phyloP scores from a whole-genome alignment of 2,113 vertebrate genomes.

The Pitta sordida region DNA sequence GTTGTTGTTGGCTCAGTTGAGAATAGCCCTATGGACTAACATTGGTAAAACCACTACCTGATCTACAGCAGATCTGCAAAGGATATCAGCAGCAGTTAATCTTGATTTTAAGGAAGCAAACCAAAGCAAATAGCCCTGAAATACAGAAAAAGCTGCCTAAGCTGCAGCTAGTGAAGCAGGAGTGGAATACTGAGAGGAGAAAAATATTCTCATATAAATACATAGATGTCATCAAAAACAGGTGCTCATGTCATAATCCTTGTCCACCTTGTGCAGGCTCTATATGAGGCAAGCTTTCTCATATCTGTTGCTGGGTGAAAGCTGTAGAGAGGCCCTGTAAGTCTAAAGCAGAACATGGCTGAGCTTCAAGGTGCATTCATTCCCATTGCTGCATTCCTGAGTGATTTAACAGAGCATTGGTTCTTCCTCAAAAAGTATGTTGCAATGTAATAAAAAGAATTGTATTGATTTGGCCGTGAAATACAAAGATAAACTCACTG shows the following conservation, averaged over 20 bases:
- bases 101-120: neutral
- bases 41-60: neutral
- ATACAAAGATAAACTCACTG: neutral
- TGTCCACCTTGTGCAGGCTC: neutral
- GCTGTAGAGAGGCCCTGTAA: neutral
- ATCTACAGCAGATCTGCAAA: neutral
- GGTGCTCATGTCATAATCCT: neutral
- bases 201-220: neutral
- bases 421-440: neutral
- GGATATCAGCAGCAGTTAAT: neutral
- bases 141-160: neutral
- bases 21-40: neutral
- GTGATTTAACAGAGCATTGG: neutral
- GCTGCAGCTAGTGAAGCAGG: neutral
- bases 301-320: neutral
- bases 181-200: rapidly evolving
- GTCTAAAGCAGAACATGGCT: neutral
- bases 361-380: neutral
- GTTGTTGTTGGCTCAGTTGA: neutral
- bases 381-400: neutral
- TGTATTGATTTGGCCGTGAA: neutral
- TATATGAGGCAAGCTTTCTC: neutral
- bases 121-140: neutral
- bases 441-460: neutral
- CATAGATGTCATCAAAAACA: neutral